phyloP scores from a whole-genome alignment of 2,113 vertebrate species.

The Peromyscus maniculatus region DNA sequence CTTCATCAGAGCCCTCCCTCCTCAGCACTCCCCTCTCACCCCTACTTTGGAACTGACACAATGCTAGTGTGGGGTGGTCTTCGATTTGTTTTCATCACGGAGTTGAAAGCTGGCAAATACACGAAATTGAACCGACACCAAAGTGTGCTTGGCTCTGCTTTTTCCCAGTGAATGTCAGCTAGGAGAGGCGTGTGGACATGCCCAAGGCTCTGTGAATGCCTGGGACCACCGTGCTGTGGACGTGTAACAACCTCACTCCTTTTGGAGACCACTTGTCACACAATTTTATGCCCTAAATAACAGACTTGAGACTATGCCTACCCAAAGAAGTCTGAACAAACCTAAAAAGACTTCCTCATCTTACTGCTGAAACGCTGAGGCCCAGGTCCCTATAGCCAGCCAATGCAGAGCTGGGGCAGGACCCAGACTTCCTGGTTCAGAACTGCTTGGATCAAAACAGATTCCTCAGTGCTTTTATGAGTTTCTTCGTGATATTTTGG shows the following conservation, averaged over 20 bases:
- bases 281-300: not conserved
- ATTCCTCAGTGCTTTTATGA: not conserved
- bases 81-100: slow-evolving; percentile 27
- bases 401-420: not conserved
- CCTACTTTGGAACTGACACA: not conserved
- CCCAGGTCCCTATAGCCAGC: not conserved
- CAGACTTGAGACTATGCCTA: not conserved
- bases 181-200: not conserved
- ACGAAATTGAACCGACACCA: slow-evolving; percentile 7
- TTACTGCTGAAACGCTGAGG: not conserved
- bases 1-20: not conserved
- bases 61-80: not conserved
- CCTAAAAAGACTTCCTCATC: not conserved
- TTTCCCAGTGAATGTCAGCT: not conserved
- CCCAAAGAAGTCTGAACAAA: not conserved
- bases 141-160: not conserved
- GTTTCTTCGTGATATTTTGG: not conserved
- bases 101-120: slow-evolving; percentile 25
- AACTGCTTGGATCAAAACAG: not conserved
- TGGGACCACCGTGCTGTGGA: not conserved
- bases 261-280: not conserved
- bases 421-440: not conserved
- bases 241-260: not conserved
- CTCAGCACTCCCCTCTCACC: not conserved
- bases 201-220: not conserved